Percentiles rank a stretch among this genome's conserved stretches.
Evolutionary conservation across 2,113 vertebrate species (phyloP).

Genomic region (Oncorhynchus kisutch): DNA sequence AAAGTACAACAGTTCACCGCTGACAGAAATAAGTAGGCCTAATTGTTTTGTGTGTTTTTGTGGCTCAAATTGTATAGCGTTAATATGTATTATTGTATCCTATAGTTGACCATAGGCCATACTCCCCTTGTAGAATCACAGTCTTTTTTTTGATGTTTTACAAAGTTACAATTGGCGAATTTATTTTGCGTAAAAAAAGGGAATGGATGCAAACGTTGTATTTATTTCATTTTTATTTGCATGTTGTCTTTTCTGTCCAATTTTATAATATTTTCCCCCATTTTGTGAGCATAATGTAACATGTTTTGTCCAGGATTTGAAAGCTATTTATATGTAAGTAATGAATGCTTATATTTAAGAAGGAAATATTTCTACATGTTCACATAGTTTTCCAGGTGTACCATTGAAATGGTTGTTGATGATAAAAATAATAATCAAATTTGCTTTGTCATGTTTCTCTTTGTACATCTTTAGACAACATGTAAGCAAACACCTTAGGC

Average conservation of each 20-base stretch:
- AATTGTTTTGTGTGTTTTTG: slow-evolving; percentile 91
- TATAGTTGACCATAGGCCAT: slow-evolving; percentile 89
- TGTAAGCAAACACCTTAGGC: too few relatives aligned
- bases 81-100: slow-evolving; percentile 93
- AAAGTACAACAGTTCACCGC: slow-evolving; percentile 88
- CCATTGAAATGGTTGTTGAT: slow-evolving; percentile 99
- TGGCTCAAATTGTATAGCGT: slow-evolving; percentile 98
- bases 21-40: slow-evolving; percentile 79
- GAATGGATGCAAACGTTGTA: slow-evolving; percentile 83
- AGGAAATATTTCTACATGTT: slow-evolving; percentile 99
- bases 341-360: slow-evolving; percentile 99
- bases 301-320: slow-evolving; percentile 91
- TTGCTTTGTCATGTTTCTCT: slow-evolving; percentile 63
- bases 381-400: slow-evolving; percentile 99
- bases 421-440: slow-evolving; percentile 90
- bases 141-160: slow-evolving; percentile 86
- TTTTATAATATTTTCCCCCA: slow-evolving; percentile 77
- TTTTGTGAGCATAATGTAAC: slow-evolving; percentile 90
- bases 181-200: slow-evolving; percentile 81
- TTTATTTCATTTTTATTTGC: slow-evolving; percentile 94
- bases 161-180: slow-evolving; percentile 80
- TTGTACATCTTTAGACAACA: slow-evolving; percentile 6
- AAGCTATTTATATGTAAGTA: slow-evolving; percentile 99
- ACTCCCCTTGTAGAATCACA: slow-evolving; percentile 88
- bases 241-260: slow-evolving; percentile 83